Percentiles rank a stretch among this genome's conserved stretches.
Conservation (phyloP, 1,140 invertebrate species). For the Arion vulgaris region DNA sequence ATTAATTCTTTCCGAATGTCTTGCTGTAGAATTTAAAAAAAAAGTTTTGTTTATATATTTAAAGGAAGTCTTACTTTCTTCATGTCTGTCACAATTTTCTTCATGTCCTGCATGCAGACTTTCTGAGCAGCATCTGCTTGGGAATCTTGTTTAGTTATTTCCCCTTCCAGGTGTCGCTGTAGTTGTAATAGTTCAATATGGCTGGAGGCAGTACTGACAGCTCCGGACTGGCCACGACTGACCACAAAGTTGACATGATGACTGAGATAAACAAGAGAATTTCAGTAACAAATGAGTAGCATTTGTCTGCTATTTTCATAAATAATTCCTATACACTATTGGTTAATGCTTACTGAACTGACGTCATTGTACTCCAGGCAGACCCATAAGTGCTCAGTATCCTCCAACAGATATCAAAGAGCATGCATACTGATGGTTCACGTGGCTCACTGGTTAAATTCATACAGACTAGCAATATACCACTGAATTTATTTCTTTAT, state of each 20-base stretch:
- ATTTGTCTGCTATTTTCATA: background rate
- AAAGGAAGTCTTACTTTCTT: constrained; percentile 45
- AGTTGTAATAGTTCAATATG: constrained; percentile 49
- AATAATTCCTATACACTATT: background rate
- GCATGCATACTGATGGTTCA: too few species aligned
- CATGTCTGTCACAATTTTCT: constrained; percentile 49
- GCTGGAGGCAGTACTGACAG: constrained; percentile 49
- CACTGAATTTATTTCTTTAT: too few species aligned
- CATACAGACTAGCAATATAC: too few species aligned
- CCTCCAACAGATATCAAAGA: too few species aligned
- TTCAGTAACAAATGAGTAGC: background rate
- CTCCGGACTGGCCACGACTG: constrained; percentile 54
- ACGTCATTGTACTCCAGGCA: too few species aligned
- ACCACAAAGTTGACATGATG: constrained; percentile 47
- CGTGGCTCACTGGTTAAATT: too few species aligned
- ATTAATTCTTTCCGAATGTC: too few species aligned
- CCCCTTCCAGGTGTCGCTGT: constrained; percentile 51
- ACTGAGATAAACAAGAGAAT: background rate
- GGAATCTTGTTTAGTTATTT: constrained; percentile 51
- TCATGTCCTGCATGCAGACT: constrained; percentile 54
- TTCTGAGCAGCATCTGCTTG: constrained; percentile 47
- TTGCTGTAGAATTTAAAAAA: too few species aligned
- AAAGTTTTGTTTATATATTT: too few species aligned
- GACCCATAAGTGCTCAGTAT: too few species aligned
- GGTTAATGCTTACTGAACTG: too few species aligned